These are phyloP conservation scores for Platyscapa corneri DNA, from an alignment of 1,140 invertebrate genomes.

Conservation along the genomic window DNA sequence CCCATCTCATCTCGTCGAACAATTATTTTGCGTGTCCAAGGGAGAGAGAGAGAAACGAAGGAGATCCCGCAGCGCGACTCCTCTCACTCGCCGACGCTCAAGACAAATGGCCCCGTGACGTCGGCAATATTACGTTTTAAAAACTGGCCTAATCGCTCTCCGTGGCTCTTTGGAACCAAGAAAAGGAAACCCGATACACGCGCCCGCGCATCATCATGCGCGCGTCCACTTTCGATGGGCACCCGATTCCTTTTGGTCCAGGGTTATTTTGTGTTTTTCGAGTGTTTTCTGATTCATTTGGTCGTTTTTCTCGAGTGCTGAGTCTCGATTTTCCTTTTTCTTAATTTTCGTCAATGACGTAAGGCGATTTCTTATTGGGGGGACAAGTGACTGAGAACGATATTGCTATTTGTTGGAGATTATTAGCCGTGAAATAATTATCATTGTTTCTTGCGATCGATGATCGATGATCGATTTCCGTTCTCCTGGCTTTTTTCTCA, in stretches of 20 bases:
- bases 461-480: constrained; percentile 32
- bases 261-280: background rate
- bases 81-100: constrained; percentile 62
- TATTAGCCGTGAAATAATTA: constrained; percentile 43
- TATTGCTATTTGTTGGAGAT: background rate
- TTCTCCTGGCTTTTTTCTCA: background rate
- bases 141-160: constrained; percentile 64
- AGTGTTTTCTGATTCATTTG: background rate
- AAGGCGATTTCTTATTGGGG: constrained; percentile 24
- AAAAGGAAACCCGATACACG: constrained; percentile 38
- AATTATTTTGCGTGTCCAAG: constrained; percentile 63
- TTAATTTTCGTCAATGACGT: constrained; percentile 48
- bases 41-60: constrained; percentile 17
- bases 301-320: background rate
- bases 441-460: constrained; percentile 16
- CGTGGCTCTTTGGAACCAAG: constrained; percentile 45
- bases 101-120: constrained; percentile 72
- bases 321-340: constrained; percentile 35
- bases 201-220: constrained; percentile 11
- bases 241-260: background rate
- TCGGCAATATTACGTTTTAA: constrained; percentile 72
- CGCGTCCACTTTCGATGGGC: background rate
- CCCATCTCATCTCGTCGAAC: constrained; percentile 54
- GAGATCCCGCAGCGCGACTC: constrained; percentile 66
- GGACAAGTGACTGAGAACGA: background rate